phyloP scores from a whole-genome alignment of 2,113 vertebrate genomes.

The Cololabis saira region DNA sequence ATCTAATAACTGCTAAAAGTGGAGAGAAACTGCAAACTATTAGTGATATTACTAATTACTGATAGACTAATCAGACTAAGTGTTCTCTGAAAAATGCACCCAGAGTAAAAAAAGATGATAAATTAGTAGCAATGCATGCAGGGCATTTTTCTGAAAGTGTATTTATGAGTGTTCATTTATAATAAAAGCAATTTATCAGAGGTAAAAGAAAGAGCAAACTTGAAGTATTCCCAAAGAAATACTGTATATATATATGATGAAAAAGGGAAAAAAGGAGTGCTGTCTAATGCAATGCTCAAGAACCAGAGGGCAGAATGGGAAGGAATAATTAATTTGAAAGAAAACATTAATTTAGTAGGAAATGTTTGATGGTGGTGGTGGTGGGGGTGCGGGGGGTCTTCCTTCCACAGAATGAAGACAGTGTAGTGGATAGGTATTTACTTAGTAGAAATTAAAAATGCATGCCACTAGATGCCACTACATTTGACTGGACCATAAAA shows the following conservation, averaged over 20 bases:
- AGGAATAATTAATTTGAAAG: neutral
- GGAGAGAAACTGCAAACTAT: conserved; percentile 69
- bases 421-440: too few relatives aligned
- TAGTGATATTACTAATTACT: conserved; percentile 74
- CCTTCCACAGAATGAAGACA: too few relatives aligned
- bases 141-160: conserved; percentile 24
- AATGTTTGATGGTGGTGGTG: neutral
- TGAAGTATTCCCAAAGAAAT: conserved; percentile 7
- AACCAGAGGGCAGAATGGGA: neutral
- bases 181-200: conserved; percentile 35
- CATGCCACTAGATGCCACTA: too few relatives aligned
- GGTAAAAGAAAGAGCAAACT: conserved; percentile 5
- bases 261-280: neutral
- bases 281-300: conserved; percentile 16
- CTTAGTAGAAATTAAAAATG: too few relatives aligned
- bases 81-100: conserved; percentile 60
- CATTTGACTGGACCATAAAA: too few relatives aligned
- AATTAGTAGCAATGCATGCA: conserved; percentile 42
- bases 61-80: conserved; percentile 72
- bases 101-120: conserved; percentile 44
- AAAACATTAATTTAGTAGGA: neutral
- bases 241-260: conserved; percentile 27
- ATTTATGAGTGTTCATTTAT: conserved; percentile 9
- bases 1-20: conserved; percentile 73
- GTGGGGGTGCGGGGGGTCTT: too few relatives aligned